A percentile compares a stretch with the other conserved stretches of the same genome.
phyloP scores from a whole-genome alignment of 2,888 invertebrate species.

The Opisthograptis luteolata region DNA sequence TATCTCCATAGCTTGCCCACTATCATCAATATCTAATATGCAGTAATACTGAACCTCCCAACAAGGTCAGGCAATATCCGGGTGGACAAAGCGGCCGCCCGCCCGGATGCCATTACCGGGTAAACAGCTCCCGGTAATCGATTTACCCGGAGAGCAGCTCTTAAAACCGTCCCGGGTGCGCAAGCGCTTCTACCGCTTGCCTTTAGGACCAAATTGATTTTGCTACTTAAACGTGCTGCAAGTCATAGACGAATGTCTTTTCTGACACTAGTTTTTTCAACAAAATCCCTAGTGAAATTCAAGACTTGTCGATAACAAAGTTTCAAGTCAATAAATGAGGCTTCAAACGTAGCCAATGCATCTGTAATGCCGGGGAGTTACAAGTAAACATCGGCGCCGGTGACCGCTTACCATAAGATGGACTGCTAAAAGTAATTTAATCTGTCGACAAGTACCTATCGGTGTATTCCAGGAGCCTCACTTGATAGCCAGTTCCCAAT shows the following conservation, averaged over 20 bases:
- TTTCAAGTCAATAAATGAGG: no score
- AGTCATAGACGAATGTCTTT: slow-evolving; percentile 2
- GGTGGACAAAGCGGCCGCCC: slow-evolving; percentile 12
- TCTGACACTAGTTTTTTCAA: neutral
- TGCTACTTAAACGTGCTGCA: slow-evolving; percentile 2
- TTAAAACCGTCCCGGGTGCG: neutral
- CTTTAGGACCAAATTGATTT: slow-evolving; percentile 9
- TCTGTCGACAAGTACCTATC: no score
- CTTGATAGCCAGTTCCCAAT: no score
- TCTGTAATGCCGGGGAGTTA: no score
- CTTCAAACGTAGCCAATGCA: no score
- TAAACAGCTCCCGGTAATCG: slow-evolving; percentile 21
- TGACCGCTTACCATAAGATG: no score
- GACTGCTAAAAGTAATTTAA: no score
- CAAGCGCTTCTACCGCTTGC: slow-evolving; percentile 5
- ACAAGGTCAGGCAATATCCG: slow-evolving; percentile 21
- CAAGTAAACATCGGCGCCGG: no score
- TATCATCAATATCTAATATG: slow-evolving; percentile 13
- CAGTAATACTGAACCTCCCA: slow-evolving; percentile 2
- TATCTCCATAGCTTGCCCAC: neutral
- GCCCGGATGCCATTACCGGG: slow-evolving; percentile 17
- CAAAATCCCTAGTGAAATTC: no score
- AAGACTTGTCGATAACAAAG: no score
- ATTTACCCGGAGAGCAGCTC: slow-evolving; percentile 11
- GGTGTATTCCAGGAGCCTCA: no score